Conservation (phyloP, 2,888 invertebrate genomes). For the Pinctada fucata region DNA sequence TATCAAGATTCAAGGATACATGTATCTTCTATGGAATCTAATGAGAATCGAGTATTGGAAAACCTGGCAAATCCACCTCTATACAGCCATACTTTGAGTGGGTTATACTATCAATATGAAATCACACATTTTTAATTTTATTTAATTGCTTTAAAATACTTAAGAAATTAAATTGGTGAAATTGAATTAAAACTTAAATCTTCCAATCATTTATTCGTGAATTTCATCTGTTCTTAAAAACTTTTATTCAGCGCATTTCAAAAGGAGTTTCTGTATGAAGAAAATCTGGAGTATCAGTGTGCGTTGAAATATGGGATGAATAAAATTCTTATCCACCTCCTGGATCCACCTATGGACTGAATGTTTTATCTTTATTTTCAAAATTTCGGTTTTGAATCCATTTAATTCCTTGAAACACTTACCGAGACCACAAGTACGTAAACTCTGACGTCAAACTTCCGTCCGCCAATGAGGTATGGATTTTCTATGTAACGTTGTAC, state of each 20-base stretch:
- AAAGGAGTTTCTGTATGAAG: too few relatives aligned
- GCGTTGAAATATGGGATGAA: too few relatives aligned
- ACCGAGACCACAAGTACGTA: conserved; percentile 82
- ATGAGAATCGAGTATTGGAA: conserved; percentile 81
- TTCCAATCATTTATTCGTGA: neutral
- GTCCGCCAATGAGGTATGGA: conserved; percentile 81
- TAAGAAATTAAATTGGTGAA: too few relatives aligned
- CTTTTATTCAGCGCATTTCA: too few relatives aligned
- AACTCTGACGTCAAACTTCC: conserved; percentile 82
- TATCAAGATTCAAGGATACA: conserved; percentile 74
- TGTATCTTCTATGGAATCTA: conserved; percentile 80
- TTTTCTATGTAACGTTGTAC: conserved; percentile 81
- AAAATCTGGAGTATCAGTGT: too few relatives aligned
- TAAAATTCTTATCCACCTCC: too few relatives aligned
- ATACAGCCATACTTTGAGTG: conserved; percentile 80
- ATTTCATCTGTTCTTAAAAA: neutral
- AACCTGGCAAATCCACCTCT: conserved; percentile 83
- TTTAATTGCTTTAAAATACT: too few relatives aligned
- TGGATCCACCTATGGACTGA: too few relatives aligned
- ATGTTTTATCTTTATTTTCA: too few relatives aligned
- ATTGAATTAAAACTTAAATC: too few relatives aligned
- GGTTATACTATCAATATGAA: conserved; percentile 75
- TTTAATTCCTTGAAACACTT: conserved; percentile 48
- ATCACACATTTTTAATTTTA: neutral
- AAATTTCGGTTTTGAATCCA: too few relatives aligned